phyloP scores from a whole-genome alignment of 2,797 vertebrate species.

The Remorina albescens region DNA sequence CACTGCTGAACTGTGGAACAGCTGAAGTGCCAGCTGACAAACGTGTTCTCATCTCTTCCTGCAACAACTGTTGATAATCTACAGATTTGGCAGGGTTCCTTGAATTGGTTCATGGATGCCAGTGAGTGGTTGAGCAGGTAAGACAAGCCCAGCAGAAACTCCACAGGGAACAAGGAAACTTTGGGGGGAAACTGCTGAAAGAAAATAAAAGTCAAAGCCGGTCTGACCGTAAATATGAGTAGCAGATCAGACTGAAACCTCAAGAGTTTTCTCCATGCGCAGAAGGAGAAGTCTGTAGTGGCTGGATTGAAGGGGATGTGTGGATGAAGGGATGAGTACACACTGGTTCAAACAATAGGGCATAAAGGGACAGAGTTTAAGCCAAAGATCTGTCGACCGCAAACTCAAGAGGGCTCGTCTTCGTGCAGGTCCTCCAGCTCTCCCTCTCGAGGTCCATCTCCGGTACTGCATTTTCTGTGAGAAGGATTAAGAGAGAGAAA shows the following conservation, averaged over 20 bases:
- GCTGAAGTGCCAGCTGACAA: slow-evolving; percentile 23
- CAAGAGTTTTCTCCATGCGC: not conserved
- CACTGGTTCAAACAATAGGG: slow-evolving; percentile 23
- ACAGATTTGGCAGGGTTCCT: not conserved
- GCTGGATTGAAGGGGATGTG: not conserved
- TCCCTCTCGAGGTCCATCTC: slow-evolving; percentile 88
- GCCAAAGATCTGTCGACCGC: slow-evolving; percentile 4
- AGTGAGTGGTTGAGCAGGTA: not conserved
- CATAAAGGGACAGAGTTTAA: slow-evolving; percentile 6
- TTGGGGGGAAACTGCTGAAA: not conserved
- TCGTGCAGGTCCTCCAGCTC: slow-evolving; percentile 94
- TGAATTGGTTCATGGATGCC: slow-evolving; percentile 1
- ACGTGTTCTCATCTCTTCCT: not conserved
- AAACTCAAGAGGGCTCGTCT: slow-evolving; percentile 89
- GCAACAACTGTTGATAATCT: slow-evolving; percentile 16
- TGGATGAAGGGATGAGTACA: slow-evolving; percentile 10
- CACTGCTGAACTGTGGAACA: not conserved
- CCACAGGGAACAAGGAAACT: not conserved
- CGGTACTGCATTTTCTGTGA: slow-evolving; percentile 90
- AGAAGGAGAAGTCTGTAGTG: not conserved
- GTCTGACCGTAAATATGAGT: slow-evolving; percentile 2
- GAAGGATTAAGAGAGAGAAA: slow-evolving; percentile 1
- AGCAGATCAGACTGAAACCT: not conserved
- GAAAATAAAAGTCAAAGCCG: not conserved
- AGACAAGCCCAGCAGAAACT: slow-evolving; percentile 8